These are phyloP conservation scores for Leptinotarsa defecta DNA, from an alignment of 1,140 invertebrate species.

Conservation along the genomic window DNA sequence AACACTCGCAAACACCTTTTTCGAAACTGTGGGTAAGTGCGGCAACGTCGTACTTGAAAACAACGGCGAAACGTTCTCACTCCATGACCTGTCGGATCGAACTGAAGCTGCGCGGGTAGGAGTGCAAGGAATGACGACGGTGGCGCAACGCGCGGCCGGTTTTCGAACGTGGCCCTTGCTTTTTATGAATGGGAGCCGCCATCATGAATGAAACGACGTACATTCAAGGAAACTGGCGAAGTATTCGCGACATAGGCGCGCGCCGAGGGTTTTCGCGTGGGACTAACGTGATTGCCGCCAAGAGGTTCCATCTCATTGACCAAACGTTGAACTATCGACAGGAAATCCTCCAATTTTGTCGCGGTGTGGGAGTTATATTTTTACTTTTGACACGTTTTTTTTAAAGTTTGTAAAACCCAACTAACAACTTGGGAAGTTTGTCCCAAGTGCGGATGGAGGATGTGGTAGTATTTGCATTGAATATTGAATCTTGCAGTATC, in stretches of 20 bases:
- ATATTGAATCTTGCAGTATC: too few relatives aligned
- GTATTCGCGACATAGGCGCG: slow-evolving; percentile 41
- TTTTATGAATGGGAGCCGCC: slow-evolving; percentile 80
- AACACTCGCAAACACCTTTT: background rate
- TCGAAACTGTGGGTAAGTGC: slow-evolving; percentile 1
- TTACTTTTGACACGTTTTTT: too few relatives aligned
- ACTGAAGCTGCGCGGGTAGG: slow-evolving; percentile 54
- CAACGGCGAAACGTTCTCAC: slow-evolving; percentile 21
- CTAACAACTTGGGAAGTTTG: too few relatives aligned
- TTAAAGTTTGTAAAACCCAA: too few relatives aligned
- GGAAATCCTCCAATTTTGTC: too few relatives aligned
- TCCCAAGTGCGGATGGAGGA: too few relatives aligned
- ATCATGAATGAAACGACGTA: slow-evolving; percentile 67
- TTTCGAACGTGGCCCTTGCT: slow-evolving; percentile 59
- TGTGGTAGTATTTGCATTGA: too few relatives aligned
- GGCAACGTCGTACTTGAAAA: slow-evolving; percentile 14
- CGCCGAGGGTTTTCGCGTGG: background rate
- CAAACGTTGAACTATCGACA: too few relatives aligned
- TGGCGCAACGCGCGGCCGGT: slow-evolving; percentile 54
- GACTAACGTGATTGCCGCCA: too few relatives aligned
- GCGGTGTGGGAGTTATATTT: too few relatives aligned
- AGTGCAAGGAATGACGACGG: slow-evolving; percentile 50
- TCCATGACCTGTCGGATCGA: slow-evolving; percentile 29
- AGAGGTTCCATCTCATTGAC: too few relatives aligned
- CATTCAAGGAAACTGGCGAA: slow-evolving; percentile 56